These are phyloP conservation scores for Sebastolobus altivelis DNA, from an alignment of 2,797 vertebrate species.

Conservation along the genomic window DNA sequence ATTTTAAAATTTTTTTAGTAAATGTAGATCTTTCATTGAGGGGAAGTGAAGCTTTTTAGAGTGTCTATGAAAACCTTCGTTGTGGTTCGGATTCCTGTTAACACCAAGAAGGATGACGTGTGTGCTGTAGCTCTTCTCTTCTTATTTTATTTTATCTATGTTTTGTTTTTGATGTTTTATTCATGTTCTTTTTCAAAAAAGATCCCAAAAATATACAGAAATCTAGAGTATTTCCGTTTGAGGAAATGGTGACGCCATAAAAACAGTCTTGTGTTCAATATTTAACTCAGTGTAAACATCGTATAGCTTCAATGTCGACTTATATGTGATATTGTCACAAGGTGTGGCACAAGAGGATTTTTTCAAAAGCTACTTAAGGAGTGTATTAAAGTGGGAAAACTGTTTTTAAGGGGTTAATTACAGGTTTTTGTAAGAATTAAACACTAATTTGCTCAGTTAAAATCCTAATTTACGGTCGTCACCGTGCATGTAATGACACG, in stretches of 20 bases:
- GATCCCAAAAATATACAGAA: not conserved
- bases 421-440: not conserved
- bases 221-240: not conserved
- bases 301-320: not conserved
- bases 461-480: no score
- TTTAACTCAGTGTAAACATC: not conserved
- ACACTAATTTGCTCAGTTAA: not conserved
- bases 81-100: no score
- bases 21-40: no score
- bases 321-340: not conserved
- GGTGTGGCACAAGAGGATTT: not conserved
- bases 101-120: no score
- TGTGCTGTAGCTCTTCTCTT: no score
- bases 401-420: not conserved
- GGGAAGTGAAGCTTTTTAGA: no score
- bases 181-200: not conserved
- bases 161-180: no score
- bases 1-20: no score
- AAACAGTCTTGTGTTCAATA: not conserved
- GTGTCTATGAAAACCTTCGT: no score
- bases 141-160: no score
- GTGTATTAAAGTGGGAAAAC: not conserved
- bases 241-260: not conserved
- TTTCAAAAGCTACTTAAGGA: not conserved
- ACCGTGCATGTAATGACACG: not conserved